These are phyloP conservation scores for Potorous gilbertii DNA, from an alignment of 2,797 vertebrate genomes.

Conservation along the genomic window DNA sequence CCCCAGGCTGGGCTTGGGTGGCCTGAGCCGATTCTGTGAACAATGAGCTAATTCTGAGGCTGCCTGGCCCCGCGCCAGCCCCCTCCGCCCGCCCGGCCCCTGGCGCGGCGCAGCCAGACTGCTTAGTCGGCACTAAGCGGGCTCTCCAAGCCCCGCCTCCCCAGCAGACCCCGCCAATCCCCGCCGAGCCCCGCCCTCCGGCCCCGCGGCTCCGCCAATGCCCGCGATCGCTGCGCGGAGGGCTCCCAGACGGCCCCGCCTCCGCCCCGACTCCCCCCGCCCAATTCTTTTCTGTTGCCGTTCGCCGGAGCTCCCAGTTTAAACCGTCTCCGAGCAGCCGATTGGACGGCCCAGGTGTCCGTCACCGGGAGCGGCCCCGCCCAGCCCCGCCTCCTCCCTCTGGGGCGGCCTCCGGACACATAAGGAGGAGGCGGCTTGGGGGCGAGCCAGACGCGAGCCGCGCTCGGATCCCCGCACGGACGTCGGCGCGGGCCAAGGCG, in stretches of 20 bases:
- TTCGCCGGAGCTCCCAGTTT: not conserved
- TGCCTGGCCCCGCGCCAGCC: slow-evolving; percentile 82
- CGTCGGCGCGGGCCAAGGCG: slow-evolving; percentile 75
- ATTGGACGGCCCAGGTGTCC: slow-evolving; percentile 63
- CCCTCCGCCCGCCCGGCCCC: slow-evolving; percentile 64
- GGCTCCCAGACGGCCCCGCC: not conserved
- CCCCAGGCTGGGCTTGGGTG: slow-evolving; percentile 68
- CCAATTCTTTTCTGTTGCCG: not conserved
- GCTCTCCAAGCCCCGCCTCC: slow-evolving; percentile 67
- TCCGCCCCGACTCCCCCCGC: not conserved
- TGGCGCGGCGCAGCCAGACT: slow-evolving; percentile 84
- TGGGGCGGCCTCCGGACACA: slow-evolving; percentile 76
- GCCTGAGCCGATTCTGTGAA: slow-evolving; percentile 77
- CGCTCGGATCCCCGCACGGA: slow-evolving; percentile 78
- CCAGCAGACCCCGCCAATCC: slow-evolving; percentile 59
- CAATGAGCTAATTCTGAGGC: slow-evolving; percentile 89
- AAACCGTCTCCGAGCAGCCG: not conserved
- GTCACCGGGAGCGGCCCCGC: not conserved
- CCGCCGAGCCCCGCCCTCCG: slow-evolving; percentile 3
- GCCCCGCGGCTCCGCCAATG: not conserved
- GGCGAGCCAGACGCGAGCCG: slow-evolving; percentile 73
- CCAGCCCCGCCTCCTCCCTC: slow-evolving; percentile 57
- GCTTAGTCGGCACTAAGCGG: slow-evolving; percentile 89
- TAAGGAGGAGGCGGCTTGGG: slow-evolving; percentile 77
- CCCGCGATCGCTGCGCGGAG: not conserved